These are phyloP conservation scores for Azemiops feae DNA, from an alignment of 2,113 vertebrate genomes.

Conservation along the genomic window DNA sequence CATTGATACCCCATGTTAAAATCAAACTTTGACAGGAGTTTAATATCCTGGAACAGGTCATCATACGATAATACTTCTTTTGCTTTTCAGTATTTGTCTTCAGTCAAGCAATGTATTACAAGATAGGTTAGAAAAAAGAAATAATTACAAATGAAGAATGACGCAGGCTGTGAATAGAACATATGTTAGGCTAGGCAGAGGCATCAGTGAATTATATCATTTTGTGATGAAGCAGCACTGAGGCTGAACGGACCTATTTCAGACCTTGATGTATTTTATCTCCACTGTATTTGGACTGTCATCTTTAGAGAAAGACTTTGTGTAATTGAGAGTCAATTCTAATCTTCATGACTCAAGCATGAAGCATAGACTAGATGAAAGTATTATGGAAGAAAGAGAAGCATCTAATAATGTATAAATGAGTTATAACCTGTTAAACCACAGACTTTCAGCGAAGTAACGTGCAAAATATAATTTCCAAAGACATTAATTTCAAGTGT, in stretches of 20 bases:
- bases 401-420: constrained; percentile 74
- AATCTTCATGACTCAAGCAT: constrained; percentile 82
- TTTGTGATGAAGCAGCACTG: constrained; percentile 88
- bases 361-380: constrained; percentile 73
- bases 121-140: constrained; percentile 75
- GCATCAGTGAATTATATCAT: constrained; percentile 84
- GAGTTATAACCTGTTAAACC: constrained; percentile 65
- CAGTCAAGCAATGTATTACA: constrained; percentile 83
- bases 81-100: constrained; percentile 84
- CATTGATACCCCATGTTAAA: constrained; percentile 77
- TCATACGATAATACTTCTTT: constrained; percentile 79
- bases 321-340: constrained; percentile 93
- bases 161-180: constrained; percentile 89
- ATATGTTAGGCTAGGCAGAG: constrained; percentile 87
- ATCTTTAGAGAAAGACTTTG: constrained; percentile 82
- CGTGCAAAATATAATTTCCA: constrained; percentile 45
- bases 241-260: constrained; percentile 94
- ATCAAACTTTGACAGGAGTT: constrained; percentile 82
- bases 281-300: constrained; percentile 89
- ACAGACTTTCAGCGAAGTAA: constrained; percentile 54
- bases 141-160: constrained; percentile 96
- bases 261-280: constrained; percentile 93
- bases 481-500: constrained; percentile 42
- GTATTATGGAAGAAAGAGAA: constrained; percentile 64
- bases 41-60: constrained; percentile 89